Conservation (phyloP, 2,797 vertebrate species). For the Aldrovandia affinis region DNA sequence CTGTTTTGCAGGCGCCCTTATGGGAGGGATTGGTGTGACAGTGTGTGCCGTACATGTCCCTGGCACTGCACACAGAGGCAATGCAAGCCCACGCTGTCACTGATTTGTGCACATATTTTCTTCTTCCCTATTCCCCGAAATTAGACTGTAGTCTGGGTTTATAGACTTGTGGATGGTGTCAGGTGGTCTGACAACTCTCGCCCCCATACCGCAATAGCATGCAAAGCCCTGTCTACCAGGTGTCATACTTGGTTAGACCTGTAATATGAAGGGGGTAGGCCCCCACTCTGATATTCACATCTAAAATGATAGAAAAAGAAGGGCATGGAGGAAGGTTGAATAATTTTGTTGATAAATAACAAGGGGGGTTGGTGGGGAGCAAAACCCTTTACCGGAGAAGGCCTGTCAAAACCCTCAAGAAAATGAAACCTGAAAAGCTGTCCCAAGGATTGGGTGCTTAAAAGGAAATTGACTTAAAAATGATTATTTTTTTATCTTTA, state of each 20-base stretch:
- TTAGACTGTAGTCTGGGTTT: not conserved
- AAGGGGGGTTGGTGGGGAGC: no score
- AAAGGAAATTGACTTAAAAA: not conserved
- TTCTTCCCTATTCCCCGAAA: not conserved
- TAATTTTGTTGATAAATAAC: not conserved
- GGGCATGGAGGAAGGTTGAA: not conserved
- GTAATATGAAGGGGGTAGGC: not conserved
- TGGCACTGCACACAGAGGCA: not conserved
- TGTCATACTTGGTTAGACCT: not conserved
- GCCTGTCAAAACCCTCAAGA: not conserved
- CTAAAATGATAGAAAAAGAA: not conserved
- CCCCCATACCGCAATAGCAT: not conserved
- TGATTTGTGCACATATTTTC: not conserved
- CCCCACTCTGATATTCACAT: not conserved
- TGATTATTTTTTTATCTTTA: not conserved
- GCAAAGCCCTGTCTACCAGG: not conserved
- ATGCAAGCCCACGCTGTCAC: not conserved
- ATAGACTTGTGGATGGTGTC: not conserved
- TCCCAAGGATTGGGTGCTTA: not conserved
- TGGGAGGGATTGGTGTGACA: no score
- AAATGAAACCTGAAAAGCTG: constrained; percentile 5
- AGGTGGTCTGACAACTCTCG: not conserved
- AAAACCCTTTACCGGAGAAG: not conserved
- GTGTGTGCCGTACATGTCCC: no score
- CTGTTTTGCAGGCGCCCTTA: not conserved